Conservation (phyloP, 2,797 vertebrate species). For the Nannoperca australis region DNA sequence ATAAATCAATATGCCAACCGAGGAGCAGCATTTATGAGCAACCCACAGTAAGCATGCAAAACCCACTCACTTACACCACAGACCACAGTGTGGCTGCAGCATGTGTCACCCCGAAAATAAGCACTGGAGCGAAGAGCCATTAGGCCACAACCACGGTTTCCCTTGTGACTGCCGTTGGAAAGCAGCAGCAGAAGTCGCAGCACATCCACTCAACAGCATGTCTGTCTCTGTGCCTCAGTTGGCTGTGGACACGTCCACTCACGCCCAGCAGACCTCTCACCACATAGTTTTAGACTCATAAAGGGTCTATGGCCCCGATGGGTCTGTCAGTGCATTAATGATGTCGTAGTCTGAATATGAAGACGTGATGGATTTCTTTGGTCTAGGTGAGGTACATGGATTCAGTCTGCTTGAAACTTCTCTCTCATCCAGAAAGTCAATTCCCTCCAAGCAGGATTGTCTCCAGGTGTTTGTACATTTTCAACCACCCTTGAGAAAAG, state of each 20-base stretch:
- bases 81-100: constrained; percentile 53
- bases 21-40: constrained; percentile 35
- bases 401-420: neutral
- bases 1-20: constrained; percentile 46
- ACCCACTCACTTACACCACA: constrained; percentile 38
- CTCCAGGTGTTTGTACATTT: neutral
- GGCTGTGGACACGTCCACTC: constrained; percentile 22
- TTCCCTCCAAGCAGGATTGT: neutral
- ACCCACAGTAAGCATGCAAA: constrained; percentile 5
- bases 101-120: constrained; percentile 60
- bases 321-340: neutral
- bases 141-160: constrained; percentile 53
- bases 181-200: constrained; percentile 33
- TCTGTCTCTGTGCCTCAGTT: constrained; percentile 27
- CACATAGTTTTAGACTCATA: neutral
- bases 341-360: neutral
- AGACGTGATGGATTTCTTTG: neutral
- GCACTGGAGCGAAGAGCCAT: constrained; percentile 48
- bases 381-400: neutral
- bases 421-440: neutral
- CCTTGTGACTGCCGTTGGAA: constrained; percentile 52
- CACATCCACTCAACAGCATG: constrained; percentile 41
- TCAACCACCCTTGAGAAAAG: neutral
- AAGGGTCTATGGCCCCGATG: neutral
- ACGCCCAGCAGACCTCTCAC: constrained; percentile 23